phyloP scores from a whole-genome alignment of 64 coral and sea anemone species.

The Porites australiensis region DNA sequence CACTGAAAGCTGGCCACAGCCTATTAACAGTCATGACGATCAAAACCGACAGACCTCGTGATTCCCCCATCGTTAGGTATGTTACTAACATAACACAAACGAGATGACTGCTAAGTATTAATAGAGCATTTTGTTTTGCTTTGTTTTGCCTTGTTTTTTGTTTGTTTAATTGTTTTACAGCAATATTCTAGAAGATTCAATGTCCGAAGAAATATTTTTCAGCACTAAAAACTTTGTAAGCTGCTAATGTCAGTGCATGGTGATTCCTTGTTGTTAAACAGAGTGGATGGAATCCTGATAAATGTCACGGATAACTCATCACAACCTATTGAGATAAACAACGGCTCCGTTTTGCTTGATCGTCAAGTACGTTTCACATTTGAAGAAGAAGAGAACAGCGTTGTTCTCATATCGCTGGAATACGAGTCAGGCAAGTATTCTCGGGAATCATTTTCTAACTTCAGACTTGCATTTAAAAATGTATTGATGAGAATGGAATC shows the following conservation, averaged over 20 bases:
- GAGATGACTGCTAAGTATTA: no score
- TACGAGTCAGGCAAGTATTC: slow-evolving; percentile 31
- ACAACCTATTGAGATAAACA: slow-evolving; percentile 34
- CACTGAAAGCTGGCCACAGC: slow-evolving; percentile 60
- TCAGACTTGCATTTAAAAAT: no score
- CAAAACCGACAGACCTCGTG: slow-evolving; percentile 29
- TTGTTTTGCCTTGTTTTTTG: not conserved
- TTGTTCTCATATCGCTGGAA: slow-evolving; percentile 8
- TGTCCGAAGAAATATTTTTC: no score
- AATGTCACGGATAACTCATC: slow-evolving; percentile 22
- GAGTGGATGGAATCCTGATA: slow-evolving; percentile 66
- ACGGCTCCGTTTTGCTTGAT: slow-evolving; percentile 57
- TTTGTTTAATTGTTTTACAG: not conserved
- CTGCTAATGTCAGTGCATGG: no score
- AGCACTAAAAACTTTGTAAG: no score
- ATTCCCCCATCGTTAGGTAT: slow-evolving; percentile 64
- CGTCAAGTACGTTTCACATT: slow-evolving; percentile 35
- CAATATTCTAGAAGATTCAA: not conserved
- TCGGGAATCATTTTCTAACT: no score
- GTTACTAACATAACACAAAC: not conserved
- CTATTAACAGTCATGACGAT: slow-evolving; percentile 69
- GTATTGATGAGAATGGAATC: no score
- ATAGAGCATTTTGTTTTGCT: no score
- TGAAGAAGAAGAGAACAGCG: slow-evolving; percentile 43
- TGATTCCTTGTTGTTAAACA: not conserved